Evolutionary conservation across 2,797 vertebrate genomes (phyloP).

Genomic region (Euphonia xanthogaster): DNA sequence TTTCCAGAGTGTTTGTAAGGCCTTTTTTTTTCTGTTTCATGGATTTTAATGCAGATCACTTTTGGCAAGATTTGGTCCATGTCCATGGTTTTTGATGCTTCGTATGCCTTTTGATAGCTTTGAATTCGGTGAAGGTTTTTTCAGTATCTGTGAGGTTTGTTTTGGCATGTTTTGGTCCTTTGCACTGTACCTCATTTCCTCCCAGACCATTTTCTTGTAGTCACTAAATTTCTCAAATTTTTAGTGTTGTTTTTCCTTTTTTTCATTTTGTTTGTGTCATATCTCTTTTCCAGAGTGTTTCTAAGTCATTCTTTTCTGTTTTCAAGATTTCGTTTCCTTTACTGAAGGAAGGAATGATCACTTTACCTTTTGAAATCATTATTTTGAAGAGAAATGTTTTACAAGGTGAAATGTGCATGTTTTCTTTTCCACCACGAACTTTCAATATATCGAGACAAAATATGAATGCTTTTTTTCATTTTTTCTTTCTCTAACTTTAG

Average conservation of each 20-base stretch:
- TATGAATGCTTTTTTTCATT: neutral
- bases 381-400: conserved; percentile 40
- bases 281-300: neutral
- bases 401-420: neutral
- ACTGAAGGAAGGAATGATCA: neutral
- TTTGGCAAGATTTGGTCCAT: neutral
- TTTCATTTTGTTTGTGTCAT: neutral
- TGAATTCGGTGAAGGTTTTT: neutral
- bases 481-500: neutral
- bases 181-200: neutral
- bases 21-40: neutral
- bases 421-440: neutral
- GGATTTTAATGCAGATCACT: neutral
- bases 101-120: no score
- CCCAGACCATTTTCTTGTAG: neutral
- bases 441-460: neutral
- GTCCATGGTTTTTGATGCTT: neutral
- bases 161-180: neutral
- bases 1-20: neutral
- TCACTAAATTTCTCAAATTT: neutral
- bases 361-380: conserved; percentile 46
- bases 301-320: neutral
- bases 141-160: neutral
- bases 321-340: neutral
- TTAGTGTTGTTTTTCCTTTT: no score